Base-by-base conservation (phyloP, 2,113 vertebrate species). In the Kryptolebias marmoratus region DNA sequence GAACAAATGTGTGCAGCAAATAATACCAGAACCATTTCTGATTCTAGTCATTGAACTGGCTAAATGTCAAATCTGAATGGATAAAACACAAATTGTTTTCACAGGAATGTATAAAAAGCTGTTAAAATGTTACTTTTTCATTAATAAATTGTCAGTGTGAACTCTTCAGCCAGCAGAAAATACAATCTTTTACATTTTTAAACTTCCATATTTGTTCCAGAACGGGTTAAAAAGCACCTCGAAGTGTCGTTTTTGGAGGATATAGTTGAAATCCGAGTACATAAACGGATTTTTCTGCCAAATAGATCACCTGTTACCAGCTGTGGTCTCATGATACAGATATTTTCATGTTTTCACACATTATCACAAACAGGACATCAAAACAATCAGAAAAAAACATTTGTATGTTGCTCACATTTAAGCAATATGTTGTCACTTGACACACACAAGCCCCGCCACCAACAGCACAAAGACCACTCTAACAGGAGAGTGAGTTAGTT, bases 401-500 rank as follows among this genome's bases (percentile, higher is more conserved):
- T 60, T 61, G 39, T 54, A 74, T 62, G 58, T 63, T 14, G 18
- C 5, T 58, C 77, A 77, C n/a, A 10, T 60, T 68, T 56, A 82
- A 32, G 61, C 30, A 63, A 36, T 39, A 1, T 42, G 63, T 31
- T 71, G 8, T 64, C 32, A 14, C 13, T n/a, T 62, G 32, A 65
- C 11, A 60, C 42, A 66, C 1, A 74, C 61, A 64, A 56, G 69
- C 27, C 30, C 79, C 78, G 71, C 73, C 84, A 86, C 70, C 84
- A 80, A 44, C 77, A 84, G 65, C 77, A 79, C 48, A 45, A 48
- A 56, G 73, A 69, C 65, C 63, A 71, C 59, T 71, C 80, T 68
- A 83, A 15, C 42, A 71, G 64, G 42, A 76, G 72, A 75, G 81
- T 70, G 82, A 82, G 93, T 94, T 93, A 94, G 92, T 93, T 75